These are phyloP conservation scores for Lasioglossum albipes DNA, from an alignment of 1,140 invertebrate species.

Conservation along the genomic window DNA sequence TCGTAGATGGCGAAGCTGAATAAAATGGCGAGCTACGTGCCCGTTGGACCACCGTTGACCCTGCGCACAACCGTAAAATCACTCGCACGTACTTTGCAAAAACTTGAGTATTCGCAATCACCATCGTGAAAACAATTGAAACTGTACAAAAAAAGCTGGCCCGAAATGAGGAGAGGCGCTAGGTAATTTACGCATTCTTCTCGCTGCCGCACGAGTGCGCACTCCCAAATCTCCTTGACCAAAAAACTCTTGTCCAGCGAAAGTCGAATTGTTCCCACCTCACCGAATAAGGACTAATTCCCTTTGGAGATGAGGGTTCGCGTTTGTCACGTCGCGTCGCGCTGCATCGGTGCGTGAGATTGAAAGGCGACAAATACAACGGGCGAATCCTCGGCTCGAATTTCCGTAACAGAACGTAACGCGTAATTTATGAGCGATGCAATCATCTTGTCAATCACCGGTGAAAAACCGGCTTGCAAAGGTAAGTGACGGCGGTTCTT, in stretches of 20 bases:
- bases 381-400: background rate
- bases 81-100: background rate
- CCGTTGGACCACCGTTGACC: background rate
- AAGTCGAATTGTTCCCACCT: background rate
- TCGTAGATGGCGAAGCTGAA: background rate
- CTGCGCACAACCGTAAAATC: background rate
- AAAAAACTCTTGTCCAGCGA: background rate
- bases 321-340: background rate
- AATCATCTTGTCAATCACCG: conserved; percentile 8
- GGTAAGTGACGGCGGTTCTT: background rate
- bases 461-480: background rate
- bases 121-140: background rate
- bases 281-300: background rate
- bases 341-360: background rate
- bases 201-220: background rate
- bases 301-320: background rate
- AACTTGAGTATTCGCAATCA: no score
- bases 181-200: background rate
- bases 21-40: background rate
- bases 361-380: background rate
- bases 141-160: no score
- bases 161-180: no score
- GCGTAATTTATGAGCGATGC: conserved; percentile 8
- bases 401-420: background rate
- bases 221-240: background rate